phyloP scores from a whole-genome alignment of 2,113 vertebrate genomes.

The Atlantisia rogersi region DNA sequence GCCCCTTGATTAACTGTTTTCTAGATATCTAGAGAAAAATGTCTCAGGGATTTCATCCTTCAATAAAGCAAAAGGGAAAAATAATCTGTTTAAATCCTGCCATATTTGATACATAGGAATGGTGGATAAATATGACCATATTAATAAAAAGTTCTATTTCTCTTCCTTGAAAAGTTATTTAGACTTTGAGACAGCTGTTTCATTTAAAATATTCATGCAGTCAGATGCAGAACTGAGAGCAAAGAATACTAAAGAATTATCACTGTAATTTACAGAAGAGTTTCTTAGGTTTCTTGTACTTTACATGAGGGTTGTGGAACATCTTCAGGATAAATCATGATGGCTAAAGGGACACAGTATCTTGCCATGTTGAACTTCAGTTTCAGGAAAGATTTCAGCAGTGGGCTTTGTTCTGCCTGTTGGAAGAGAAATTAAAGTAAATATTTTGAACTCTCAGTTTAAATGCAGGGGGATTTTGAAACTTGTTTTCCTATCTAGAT shows the following conservation, averaged over 20 bases:
- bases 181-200: slow-evolving; percentile 3
- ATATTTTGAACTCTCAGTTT: not conserved
- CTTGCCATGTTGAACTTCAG: not conserved
- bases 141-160: not conserved
- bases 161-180: slow-evolving; percentile 31
- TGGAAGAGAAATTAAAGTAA: not conserved
- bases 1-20: not conserved
- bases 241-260: not conserved
- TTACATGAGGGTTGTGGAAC: not conserved
- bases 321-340: not conserved
- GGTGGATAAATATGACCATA: not conserved
- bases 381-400: not conserved
- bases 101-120: not conserved
- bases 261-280: not conserved
- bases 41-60: not conserved
- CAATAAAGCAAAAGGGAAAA: not conserved
- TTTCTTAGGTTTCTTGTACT: not conserved
- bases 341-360: not conserved
- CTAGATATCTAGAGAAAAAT: not conserved
- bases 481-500: not conserved
- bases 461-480: not conserved
- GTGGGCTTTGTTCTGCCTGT: not conserved
- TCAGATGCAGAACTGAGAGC: not conserved
- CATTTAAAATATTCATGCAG: not conserved
- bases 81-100: not conserved